Evolutionary conservation across 2,797 vertebrate genomes (phyloP), one percentile per base, ranked within the genome.

Genomic region (Labeo calbasu): DNA sequence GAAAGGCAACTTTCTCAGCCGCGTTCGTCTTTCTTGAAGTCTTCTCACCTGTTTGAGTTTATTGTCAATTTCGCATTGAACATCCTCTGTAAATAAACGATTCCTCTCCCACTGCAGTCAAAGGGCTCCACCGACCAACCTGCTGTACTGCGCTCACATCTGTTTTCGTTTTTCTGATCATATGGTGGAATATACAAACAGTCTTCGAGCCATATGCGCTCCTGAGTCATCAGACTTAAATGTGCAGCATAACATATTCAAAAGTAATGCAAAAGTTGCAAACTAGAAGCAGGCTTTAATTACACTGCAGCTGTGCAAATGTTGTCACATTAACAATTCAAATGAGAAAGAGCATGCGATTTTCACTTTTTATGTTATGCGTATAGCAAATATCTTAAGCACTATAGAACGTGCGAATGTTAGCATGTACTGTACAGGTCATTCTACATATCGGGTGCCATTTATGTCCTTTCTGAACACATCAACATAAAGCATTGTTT

Each of bases 221-320:
- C 36, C 51, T 77, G 73, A 83, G 17, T 83, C 73, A 83, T 77
- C 82, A 83, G 9, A 55, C 51, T 59, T 59, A 69, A 77, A 83
- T 59, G 50, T 36, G 73, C 50, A n/a, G 23, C 40, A 48, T 77
- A 59, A 69, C 36, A 69, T 69, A 77, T 69, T 69, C 63, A 69
- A 68, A 83, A 77, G 73, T 77, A 77, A 83, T 32, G 63, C 59
- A 75, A 73, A 82, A 82, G 59, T 76, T 82, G 59, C 81, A 83
- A 83, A 77, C 61, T 77, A 21, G 48, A 68, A 15, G 10, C 51
- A 32, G 32, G 36, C 50, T 76, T 76, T 53, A 40, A 51, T 82
- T 77, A 40, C 36, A 48, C 10, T 46, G 61, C 72, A n/a, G 69
- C 55, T 43, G 17, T 23, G 7, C 50, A 77, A 53, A 68, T 76